These are phyloP conservation scores for Chesias legatella DNA, from an alignment of 2,888 invertebrate genomes.

Conservation along the genomic window DNA sequence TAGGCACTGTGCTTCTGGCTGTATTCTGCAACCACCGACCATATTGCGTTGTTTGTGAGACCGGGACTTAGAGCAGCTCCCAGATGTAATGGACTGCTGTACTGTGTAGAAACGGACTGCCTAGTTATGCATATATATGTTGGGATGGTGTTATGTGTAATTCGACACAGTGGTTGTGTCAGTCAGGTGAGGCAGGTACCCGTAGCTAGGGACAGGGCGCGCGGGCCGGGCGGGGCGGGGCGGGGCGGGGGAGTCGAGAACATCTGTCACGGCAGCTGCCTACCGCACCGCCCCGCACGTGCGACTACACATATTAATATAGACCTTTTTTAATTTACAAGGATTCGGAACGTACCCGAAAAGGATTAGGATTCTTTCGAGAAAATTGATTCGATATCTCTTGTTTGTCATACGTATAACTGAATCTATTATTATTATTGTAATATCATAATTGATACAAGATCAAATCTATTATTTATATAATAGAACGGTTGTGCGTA, in stretches of 20 bases:
- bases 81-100: too few species aligned
- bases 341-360: slow-evolving; percentile 47
- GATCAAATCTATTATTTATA: too few species aligned
- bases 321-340: slow-evolving; percentile 56
- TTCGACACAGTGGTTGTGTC: slow-evolving; percentile 19
- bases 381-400: neutral
- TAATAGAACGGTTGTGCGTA: too few species aligned
- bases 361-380: slow-evolving; percentile 18
- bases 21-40: too few species aligned
- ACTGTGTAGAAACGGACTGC: too few species aligned
- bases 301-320: slow-evolving; percentile 72
- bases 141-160: slow-evolving; percentile 12
- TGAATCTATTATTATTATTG: too few species aligned
- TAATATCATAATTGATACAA: too few species aligned
- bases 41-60: too few species aligned
- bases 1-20: too few species aligned
- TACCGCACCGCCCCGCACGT: slow-evolving; percentile 72
- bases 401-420: neutral
- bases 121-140: too few species aligned
- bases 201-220: too few species aligned
- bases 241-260: slow-evolving; percentile 55
- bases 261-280: slow-evolving; percentile 77
- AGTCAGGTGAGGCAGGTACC: slow-evolving; percentile 62
- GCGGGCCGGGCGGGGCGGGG: slow-evolving; percentile 33
- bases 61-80: too few species aligned